A percentile compares a stretch with the other conserved stretches of the same genome.
Evolutionary conservation across 2,113 vertebrate genomes (phyloP).

Genomic region (Sarotherodon lohbergeri): DNA sequence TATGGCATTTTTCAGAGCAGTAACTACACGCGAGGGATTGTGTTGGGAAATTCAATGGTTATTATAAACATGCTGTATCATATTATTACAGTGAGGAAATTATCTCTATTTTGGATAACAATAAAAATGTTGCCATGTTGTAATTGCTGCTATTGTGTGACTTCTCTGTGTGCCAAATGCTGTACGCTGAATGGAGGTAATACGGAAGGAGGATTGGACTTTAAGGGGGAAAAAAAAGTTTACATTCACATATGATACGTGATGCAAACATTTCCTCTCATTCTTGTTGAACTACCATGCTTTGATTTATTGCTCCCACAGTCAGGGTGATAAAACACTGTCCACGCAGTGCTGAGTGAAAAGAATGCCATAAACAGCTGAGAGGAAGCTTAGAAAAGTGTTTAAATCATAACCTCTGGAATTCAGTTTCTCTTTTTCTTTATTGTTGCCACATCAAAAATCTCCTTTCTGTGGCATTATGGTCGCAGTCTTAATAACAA

Average conservation of each 20-base stretch:
- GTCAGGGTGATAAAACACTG: slow-evolving; percentile 10
- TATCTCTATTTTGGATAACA: slow-evolving; percentile 53
- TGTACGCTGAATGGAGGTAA: slow-evolving; percentile 1
- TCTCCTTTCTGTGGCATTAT: background rate
- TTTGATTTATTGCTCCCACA: slow-evolving; percentile 30
- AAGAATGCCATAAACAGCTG: slow-evolving; percentile 1
- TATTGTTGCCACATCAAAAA: background rate
- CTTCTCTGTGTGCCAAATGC: slow-evolving; percentile 1
- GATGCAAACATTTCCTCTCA: slow-evolving; percentile 1
- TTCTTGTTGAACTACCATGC: background rate
- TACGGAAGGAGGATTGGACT: background rate
- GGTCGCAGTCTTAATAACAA: background rate
- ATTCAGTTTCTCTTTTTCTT: background rate
- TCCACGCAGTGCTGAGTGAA: background rate
- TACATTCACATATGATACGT: background rate
- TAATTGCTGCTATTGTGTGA: slow-evolving; percentile 49
- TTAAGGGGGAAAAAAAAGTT: background rate
- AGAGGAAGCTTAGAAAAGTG: background rate
- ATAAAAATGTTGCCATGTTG: slow-evolving; percentile 41
- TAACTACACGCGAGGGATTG: slow-evolving; percentile 34
- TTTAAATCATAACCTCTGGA: background rate
- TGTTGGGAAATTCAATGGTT: slow-evolving; percentile 37
- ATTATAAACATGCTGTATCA: slow-evolving; percentile 30
- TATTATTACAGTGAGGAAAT: slow-evolving; percentile 48
- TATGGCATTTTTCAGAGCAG: slow-evolving; percentile 24